These are phyloP conservation scores for Aromia moschata DNA, from an alignment of 2,888 invertebrate genomes.

Conservation along the genomic window DNA sequence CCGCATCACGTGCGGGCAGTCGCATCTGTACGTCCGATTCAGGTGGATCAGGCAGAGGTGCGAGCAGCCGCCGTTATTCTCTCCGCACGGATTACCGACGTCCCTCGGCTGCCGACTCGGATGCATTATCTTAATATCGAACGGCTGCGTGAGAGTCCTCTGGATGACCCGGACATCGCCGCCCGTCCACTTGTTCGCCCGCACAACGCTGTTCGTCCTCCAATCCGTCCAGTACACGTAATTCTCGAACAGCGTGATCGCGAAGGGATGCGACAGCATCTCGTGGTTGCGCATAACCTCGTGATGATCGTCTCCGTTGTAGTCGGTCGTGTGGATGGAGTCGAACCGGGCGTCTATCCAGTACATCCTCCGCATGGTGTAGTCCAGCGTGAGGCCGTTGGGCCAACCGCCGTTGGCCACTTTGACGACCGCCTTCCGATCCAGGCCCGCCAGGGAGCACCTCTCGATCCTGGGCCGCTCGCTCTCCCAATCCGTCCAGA, in stretches of 20 bases:
- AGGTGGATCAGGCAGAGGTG: conserved; percentile 82
- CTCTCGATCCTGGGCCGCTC: conserved; percentile 83
- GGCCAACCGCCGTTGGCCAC: conserved; percentile 79
- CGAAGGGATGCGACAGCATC: conserved; percentile 87
- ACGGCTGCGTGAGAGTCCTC: conserved; percentile 86
- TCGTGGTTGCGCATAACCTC: conserved; percentile 75
- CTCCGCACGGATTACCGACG: conserved; percentile 73
- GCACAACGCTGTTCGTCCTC: conserved; percentile 85
- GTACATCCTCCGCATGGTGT: conserved; percentile 76
- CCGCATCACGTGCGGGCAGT: conserved; percentile 89
- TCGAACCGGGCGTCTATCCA: conserved; percentile 90
- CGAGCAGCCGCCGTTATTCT: conserved; percentile 79
- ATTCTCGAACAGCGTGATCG: conserved; percentile 85
- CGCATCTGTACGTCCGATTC: conserved; percentile 74
- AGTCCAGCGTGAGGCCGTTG: conserved; percentile 84
- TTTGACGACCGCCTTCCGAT: conserved; percentile 69
- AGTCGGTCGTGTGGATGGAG: conserved; percentile 84
- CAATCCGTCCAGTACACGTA: conserved; percentile 96
- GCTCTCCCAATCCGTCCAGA: conserved; percentile 91
- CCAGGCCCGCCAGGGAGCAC: conserved; percentile 78
- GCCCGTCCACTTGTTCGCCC: conserved; percentile 90
- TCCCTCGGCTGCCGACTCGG: conserved; percentile 77
- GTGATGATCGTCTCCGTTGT: conserved; percentile 77
- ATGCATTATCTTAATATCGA: conserved; percentile 87
- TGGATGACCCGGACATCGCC: conserved; percentile 81